Conservation (phyloP, 1,140 invertebrate species). For the Olivierus martensii region DNA sequence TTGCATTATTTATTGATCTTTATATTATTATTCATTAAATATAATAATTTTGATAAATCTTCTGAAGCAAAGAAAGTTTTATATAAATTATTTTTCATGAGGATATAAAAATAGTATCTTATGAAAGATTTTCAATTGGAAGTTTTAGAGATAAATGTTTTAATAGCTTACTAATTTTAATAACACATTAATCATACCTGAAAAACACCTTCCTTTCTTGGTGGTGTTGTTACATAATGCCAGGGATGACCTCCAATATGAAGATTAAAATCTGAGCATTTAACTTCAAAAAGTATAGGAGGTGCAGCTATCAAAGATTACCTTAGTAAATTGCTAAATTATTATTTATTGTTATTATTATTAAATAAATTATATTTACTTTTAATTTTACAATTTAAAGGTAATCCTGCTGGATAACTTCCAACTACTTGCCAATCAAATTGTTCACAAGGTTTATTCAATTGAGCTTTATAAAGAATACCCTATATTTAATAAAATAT, state of each 20-base stretch:
- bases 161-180: too few species aligned
- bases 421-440: slow-evolving; percentile 1
- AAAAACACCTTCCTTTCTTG: not conserved
- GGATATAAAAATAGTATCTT: too few species aligned
- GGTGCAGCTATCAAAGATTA: not conserved
- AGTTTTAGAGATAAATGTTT: too few species aligned
- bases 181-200: not conserved
- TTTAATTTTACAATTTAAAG: slow-evolving; percentile 4
- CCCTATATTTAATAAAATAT: not conserved
- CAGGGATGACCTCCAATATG: slow-evolving; percentile 1
- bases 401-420: slow-evolving; percentile 2
- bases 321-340: too few species aligned
- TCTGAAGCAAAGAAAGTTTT: too few species aligned
- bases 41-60: too few species aligned
- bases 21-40: too few species aligned
- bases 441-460: not conserved
- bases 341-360: too few species aligned
- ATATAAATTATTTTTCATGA: too few species aligned
- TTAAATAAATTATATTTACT: too few species aligned
- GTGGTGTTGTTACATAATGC: slow-evolving; percentile 1
- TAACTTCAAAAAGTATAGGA: slow-evolving; percentile 1
- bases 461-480: slow-evolving; percentile 1
- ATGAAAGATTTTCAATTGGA: too few species aligned
- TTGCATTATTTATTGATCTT: too few species aligned
- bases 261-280: not conserved